These are phyloP conservation scores for Eurytoma adleriae DNA, from an alignment of 2,888 invertebrate species.

Conservation along the genomic window DNA sequence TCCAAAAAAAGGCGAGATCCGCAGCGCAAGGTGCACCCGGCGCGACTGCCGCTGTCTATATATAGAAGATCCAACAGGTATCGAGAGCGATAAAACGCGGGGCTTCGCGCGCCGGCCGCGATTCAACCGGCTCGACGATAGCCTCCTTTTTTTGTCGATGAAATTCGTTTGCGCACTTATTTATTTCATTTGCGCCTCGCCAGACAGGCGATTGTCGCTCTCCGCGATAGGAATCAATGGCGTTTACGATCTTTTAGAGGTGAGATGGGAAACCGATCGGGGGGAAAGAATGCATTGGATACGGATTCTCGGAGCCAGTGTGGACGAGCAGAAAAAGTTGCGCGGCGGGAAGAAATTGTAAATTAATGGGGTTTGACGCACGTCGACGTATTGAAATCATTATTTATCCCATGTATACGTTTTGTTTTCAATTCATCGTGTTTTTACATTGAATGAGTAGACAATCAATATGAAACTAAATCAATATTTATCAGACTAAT, in stretches of 20 bases:
- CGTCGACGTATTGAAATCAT: too few relatives aligned
- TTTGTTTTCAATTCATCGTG: too few relatives aligned
- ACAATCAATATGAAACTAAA: too few relatives aligned
- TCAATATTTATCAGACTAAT: too few relatives aligned
- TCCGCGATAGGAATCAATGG: slow-evolving; percentile 14
- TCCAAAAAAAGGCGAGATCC: slow-evolving; percentile 26
- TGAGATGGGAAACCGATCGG: not conserved
- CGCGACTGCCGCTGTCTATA: slow-evolving; percentile 59
- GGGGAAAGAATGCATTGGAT: not conserved
- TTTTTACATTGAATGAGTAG: too few relatives aligned
- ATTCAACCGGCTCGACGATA: slow-evolving; percentile 14
- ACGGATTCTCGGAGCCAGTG: slow-evolving; percentile 39
- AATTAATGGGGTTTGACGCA: too few relatives aligned
- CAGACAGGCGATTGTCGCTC: not conserved
- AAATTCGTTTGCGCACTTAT: slow-evolving; percentile 21
- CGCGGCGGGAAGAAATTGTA: slow-evolving; percentile 6
- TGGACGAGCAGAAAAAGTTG: slow-evolving; percentile 18
- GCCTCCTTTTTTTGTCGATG: not conserved
- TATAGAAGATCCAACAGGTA: slow-evolving; percentile 67
- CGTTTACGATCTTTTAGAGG: slow-evolving; percentile 9
- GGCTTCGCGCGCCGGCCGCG: slow-evolving; percentile 62
- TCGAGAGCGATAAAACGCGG: slow-evolving; percentile 67
- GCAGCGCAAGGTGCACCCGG: not conserved
- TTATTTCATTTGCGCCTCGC: slow-evolving; percentile 46
- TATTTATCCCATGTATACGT: too few relatives aligned